Evolutionary conservation across 2,113 vertebrate genomes (phyloP), one percentile per base, ranked within the genome.

Genomic region (Phaethornis superciliosus): DNA sequence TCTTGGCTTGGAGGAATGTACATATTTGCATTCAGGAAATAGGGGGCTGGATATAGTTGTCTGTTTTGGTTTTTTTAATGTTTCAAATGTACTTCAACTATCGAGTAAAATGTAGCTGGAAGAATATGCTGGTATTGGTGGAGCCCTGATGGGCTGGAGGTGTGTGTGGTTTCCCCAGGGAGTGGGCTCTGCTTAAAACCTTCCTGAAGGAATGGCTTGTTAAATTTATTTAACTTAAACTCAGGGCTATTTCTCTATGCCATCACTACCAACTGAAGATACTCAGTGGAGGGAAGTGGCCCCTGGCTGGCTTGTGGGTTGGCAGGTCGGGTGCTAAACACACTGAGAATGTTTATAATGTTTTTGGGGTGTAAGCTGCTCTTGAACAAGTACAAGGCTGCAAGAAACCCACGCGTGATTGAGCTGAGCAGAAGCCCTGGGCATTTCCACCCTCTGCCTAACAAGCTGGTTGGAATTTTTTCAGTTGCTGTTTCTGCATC

Each of bases 21-120:
- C 96, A 92, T 95, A 94, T 96, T 97, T 96, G 90, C 94, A 94
- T 97, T 95, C 88, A 94, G 96, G 90, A 96, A 95, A 95, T 93
- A 92, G 81, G 81, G 82, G 94, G 82, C 72, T 96, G 88, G 82
- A 81, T 90, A 92, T 95, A 64, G 26, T 95, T 75, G 40, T 40
- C 13, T 40, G 40, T 40, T 40, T 40, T 40, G 40, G 40, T 11
- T 40, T 40, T 95, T 94, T 97, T 95, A 88, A 84, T 76, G 92
- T 88, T 94, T 96, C 85, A 69, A 62, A 95, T 95, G 93, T 65
- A 84, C 90, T 95, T 81, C 72, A 59, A 58, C 68, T 80, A 42
- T 47, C 15, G 92, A 91, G 91, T 56, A 21, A 62, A 86, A 81
- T 65, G 81, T 93, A 84, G 94, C 64, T 81, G 82, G 85, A 95